Evolutionary conservation across 2,113 vertebrate species (phyloP).

Genomic region (Nansenia antarctica): DNA sequence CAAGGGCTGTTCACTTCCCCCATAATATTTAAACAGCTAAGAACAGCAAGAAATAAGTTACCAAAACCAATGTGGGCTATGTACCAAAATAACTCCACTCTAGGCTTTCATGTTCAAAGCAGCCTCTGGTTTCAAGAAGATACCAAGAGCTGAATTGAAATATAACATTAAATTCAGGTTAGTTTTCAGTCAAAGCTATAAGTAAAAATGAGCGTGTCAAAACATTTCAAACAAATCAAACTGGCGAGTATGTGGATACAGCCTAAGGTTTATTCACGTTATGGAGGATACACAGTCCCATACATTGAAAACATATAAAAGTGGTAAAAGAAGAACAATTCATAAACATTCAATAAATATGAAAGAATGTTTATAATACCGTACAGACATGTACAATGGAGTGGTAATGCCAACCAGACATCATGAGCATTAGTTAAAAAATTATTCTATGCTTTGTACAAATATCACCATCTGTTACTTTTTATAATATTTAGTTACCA

Average conservation of each 20-base stretch:
- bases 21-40: neutral
- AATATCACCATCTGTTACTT: constrained; percentile 83
- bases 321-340: constrained; percentile 85
- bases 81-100: neutral
- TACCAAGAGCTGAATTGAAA: neutral
- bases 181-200: neutral
- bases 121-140: no score
- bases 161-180: neutral
- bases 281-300: constrained; percentile 92
- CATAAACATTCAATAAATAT: constrained; percentile 88
- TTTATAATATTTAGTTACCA: constrained; percentile 49
- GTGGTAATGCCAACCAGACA: constrained; percentile 82
- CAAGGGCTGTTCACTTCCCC: neutral
- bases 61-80: neutral
- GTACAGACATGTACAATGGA: constrained; percentile 85
- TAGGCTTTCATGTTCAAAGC: neutral
- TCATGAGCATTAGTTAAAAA: constrained; percentile 82
- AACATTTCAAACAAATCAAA: neutral
- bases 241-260: constrained; percentile 24
- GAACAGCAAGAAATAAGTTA: neutral
- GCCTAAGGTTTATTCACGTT: constrained; percentile 86
- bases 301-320: constrained; percentile 94
- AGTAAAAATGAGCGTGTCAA: neutral
- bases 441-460: constrained; percentile 88
- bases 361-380: constrained; percentile 80